Conservation (phyloP, 1,140 invertebrate genomes). For the Temnothorax nylanderi region DNA sequence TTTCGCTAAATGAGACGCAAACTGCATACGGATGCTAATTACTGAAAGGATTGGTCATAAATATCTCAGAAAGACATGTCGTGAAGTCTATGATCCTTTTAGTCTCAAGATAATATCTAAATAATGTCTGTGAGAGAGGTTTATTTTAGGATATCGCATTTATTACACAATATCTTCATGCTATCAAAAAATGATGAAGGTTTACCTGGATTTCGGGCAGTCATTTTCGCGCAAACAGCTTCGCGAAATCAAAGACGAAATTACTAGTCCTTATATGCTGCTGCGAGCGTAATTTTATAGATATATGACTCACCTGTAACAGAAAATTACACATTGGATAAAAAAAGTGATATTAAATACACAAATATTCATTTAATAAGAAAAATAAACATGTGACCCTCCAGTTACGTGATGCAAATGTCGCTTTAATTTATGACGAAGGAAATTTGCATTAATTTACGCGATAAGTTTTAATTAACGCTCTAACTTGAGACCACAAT, state of each 20-base stretch:
- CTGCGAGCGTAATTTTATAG: neutral
- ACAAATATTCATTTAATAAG: neutral
- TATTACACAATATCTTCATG: neutral
- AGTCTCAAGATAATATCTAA: neutral
- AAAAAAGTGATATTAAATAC: neutral
- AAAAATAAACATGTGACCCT: neutral
- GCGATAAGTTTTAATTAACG: constrained; percentile 25
- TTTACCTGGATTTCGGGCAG: constrained; percentile 50
- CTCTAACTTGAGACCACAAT: neutral
- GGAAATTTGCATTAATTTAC: constrained; percentile 3
- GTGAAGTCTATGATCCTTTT: neutral
- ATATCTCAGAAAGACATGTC: neutral
- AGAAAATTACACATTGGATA: constrained; percentile 24
- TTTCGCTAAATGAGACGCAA: constrained; percentile 15
- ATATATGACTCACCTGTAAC: constrained; percentile 69
- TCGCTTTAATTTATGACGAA: neutral
- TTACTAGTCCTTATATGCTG: neutral
- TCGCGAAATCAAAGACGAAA: neutral
- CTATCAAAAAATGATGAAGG: neutral
- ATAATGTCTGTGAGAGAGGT: neutral
- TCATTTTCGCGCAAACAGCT: constrained; percentile 5
- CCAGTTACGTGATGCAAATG: neutral
- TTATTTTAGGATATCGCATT: neutral
- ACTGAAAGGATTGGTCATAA: neutral
- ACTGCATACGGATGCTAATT: neutral